Conservation (phyloP, 2,888 invertebrate species). For the Sinodicranocentrus sp. region DNA sequence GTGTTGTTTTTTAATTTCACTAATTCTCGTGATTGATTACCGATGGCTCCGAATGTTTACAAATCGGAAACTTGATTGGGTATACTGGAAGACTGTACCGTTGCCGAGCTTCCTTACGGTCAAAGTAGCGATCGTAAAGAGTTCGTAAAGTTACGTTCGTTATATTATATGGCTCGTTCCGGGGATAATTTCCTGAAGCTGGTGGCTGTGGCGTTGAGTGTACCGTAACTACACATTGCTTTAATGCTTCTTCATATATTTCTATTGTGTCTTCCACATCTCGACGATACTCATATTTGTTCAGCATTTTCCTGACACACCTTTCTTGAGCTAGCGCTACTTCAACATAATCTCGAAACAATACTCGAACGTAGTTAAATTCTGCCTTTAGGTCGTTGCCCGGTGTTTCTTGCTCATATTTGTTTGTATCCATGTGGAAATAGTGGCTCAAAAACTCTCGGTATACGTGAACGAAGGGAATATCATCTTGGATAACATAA, state of each 20-base stretch:
- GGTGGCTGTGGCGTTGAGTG: no score
- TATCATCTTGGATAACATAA: neutral
- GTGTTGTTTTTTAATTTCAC: no score
- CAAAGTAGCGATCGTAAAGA: neutral
- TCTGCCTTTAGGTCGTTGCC: neutral
- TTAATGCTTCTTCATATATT: neutral
- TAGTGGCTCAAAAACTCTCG: neutral
- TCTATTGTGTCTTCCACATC: neutral
- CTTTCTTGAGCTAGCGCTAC: neutral
- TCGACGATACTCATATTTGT: neutral
- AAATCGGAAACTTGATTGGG: neutral
- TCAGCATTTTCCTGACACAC: neutral
- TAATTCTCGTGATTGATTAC: neutral
- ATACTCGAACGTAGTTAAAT: neutral
- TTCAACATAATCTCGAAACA: neutral
- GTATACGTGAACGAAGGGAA: neutral
- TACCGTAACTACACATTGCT: no score
- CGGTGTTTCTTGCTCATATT: neutral
- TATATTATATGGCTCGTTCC: no score
- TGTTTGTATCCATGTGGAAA: neutral
- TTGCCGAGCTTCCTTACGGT: conserved; percentile 10
- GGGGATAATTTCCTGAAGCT: no score
- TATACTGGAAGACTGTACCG: conserved; percentile 2
- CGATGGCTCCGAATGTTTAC: conserved; percentile 7
- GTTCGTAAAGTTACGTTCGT: neutral